These are phyloP conservation scores for Chymomyza procnemis DNA, from an alignment of 2,888 invertebrate genomes.

Conservation along the genomic window DNA sequence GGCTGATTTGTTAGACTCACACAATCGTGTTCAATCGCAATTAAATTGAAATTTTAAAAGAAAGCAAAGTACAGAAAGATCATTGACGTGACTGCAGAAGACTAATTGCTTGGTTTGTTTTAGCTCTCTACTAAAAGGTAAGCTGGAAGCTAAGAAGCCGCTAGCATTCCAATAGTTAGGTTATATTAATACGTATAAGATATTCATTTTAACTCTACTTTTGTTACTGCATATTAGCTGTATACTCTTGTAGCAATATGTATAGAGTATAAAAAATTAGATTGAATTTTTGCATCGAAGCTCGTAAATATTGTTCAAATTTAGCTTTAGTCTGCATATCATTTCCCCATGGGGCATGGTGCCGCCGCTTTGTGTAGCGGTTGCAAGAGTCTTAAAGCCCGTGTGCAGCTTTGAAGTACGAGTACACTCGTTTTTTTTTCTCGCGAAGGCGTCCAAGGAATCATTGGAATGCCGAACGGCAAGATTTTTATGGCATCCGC, in stretches of 20 bases:
- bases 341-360: conserved; percentile 52
- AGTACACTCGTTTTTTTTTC: neutral
- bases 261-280: conserved; percentile 50
- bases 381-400: neutral
- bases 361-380: neutral
- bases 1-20: no score
- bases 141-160: no score
- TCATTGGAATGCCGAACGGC: conserved; percentile 45
- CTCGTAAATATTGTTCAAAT: conserved; percentile 73
- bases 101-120: no score
- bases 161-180: neutral
- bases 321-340: conserved; percentile 38
- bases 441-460: conserved; percentile 20
- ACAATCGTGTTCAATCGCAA: no score
- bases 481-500: conserved; percentile 14
- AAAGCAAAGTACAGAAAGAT: no score
- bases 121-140: no score
- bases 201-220: no score
- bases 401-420: neutral
- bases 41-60: no score
- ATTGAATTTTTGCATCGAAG: conserved; percentile 69
- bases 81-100: no score
- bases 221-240: no score
- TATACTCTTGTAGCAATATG: no score
- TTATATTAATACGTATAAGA: conserved; percentile 40